Percentiles rank a stretch among this genome's conserved stretches.
These are phyloP conservation scores for Rhodeus uyekii DNA, from an alignment of 2,797 vertebrate species.

Conservation along the genomic window DNA sequence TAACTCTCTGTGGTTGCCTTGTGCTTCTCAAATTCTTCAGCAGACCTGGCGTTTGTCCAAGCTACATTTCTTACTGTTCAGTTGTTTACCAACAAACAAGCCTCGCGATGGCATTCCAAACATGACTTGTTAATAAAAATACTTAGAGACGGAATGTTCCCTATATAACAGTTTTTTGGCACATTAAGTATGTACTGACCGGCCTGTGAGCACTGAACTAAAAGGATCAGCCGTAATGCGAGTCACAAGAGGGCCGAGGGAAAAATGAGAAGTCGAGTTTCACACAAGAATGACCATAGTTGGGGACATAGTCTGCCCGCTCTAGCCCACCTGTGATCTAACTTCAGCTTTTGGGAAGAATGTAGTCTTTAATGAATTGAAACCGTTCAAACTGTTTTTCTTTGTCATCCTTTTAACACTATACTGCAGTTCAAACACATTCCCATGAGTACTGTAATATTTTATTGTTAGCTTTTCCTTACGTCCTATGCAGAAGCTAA, in stretches of 20 bases:
- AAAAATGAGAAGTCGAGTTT: conserved; percentile 31
- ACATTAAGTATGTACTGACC: conserved; percentile 41
- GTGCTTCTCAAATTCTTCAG: conserved; percentile 30
- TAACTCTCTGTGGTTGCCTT: conserved; percentile 37
- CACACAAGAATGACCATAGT: conserved; percentile 13
- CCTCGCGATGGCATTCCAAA: conserved; percentile 25
- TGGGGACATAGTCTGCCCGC: neutral
- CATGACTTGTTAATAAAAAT: conserved; percentile 12
- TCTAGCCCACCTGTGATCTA: neutral
- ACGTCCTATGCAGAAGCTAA: conserved; percentile 71
- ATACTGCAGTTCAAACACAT: conserved; percentile 6
- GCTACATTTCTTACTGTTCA: neutral
- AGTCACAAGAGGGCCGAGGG: conserved; percentile 53
- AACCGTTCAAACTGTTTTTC: neutral
- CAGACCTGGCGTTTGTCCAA: neutral
- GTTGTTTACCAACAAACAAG: conserved; percentile 45
- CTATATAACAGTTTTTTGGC: conserved; percentile 28
- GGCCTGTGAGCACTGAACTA: conserved; percentile 29
- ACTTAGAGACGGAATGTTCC: neutral
- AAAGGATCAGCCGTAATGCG: conserved; percentile 50
- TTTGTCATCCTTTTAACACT: neutral
- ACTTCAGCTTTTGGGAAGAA: neutral
- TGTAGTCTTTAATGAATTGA: conserved; percentile 4
- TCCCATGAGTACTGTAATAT: conserved; percentile 45
- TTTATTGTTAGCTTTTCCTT: conserved; percentile 75